Conservation (phyloP, 2,888 invertebrate genomes). For the Drosophila melanosoma region DNA sequence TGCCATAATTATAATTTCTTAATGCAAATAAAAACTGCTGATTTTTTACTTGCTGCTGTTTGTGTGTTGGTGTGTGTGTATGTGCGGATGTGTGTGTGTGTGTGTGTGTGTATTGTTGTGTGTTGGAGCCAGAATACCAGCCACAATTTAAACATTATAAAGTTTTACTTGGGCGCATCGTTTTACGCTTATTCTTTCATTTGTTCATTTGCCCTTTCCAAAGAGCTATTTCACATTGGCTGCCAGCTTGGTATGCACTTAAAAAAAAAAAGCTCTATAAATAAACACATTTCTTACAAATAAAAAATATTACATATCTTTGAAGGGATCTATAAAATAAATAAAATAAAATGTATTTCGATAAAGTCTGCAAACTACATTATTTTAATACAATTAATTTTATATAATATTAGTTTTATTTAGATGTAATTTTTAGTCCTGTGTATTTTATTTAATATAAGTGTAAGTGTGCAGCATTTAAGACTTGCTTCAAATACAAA, state of each 20-base stretch:
- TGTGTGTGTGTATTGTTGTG: constrained; percentile 9
- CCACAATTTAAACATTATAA: constrained; percentile 73
- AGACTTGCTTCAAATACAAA: neutral
- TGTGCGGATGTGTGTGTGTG: neutral
- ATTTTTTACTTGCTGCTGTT: constrained; percentile 50
- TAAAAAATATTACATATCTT: neutral
- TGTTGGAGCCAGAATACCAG: constrained; percentile 36
- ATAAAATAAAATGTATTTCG: neutral
- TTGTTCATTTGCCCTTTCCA: constrained; percentile 30
- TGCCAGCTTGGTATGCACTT: neutral
- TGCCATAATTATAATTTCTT: constrained; percentile 81
- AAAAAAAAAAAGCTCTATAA: neutral
- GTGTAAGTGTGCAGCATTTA: neutral
- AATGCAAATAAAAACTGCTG: constrained; percentile 80
- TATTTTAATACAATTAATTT: neutral
- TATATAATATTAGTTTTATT: neutral
- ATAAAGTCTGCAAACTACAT: neutral
- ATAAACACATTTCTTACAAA: accelerated
- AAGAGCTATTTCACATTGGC: neutral
- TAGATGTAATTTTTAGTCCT: neutral
- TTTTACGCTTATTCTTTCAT: constrained; percentile 40
- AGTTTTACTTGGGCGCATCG: constrained; percentile 63
- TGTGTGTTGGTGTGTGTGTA: neutral
- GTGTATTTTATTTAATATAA: neutral
- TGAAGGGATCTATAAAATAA: neutral